Evolutionary conservation across 2,888 invertebrate species (phyloP), one percentile per base, ranked within the genome.

Genomic region (Thecophora atra): DNA sequence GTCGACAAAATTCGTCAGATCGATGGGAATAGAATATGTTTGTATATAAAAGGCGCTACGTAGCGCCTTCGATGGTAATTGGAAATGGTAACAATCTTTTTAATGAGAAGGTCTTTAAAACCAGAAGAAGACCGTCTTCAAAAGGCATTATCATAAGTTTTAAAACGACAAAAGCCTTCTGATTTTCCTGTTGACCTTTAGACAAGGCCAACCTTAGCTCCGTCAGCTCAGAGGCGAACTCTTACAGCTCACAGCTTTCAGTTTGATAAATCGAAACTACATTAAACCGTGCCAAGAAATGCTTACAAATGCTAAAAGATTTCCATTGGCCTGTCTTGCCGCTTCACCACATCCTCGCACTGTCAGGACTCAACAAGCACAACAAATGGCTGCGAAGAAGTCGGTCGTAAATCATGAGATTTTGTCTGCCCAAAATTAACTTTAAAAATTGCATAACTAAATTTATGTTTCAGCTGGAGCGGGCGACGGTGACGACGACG

Each of bases 391-490:
- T 26, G 51, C 54, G 60, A 69, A 69, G 69, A 67, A 67, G 67
- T 67, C 69, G 21, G 69, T 30, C 70, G 19, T 70, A 70, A 63
- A 70, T 63, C 63, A 63, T 63, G 51, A 51, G 63, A 70, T 70
- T 52, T 70, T 70, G 70, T 70, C 70, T 70, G 70, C 63, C 63
- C 70, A 44, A 52, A 70, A 70, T 70, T 70, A 70, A 70, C 70
- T 69, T 70, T 63, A 70, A 70, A 70, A 70, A 70, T 70, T 70
- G 63, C 70, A 70, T 70, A 63, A 70, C 63, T 70, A 70, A 70
- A 70, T 70, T 62, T 70, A 70, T 70, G 70, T 70, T 62, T 24
- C 30, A 63, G 63, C 70, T 37, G 6, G 11, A 70, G 54, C 54
- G 28, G 54, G 26, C 8, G 6, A 17, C 47, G n/a, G 47, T 7